phyloP scores from a whole-genome alignment of 2,113 vertebrate genomes.

The cattle (Bos taurus) region DNA sequence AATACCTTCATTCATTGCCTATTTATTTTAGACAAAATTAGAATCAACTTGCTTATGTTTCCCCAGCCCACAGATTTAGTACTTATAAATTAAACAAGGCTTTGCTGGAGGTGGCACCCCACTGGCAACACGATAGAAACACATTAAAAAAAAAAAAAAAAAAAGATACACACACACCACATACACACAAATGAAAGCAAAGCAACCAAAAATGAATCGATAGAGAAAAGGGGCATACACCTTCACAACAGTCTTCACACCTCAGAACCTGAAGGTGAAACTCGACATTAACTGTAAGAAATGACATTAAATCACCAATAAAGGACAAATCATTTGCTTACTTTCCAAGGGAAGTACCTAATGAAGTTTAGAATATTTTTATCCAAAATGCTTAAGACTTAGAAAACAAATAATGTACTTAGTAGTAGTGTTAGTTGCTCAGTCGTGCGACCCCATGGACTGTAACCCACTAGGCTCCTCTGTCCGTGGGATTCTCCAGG shows the following conservation, averaged over 20 bases:
- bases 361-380: not conserved
- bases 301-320: not conserved
- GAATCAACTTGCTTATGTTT: not conserved
- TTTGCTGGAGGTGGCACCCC: not conserved
- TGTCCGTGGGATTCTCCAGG: not conserved
- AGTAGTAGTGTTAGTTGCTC: not conserved
- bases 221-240: not conserved
- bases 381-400: not conserved
- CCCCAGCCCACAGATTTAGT: not conserved
- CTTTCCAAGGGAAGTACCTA: not conserved
- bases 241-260: not conserved
- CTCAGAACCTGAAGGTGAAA: not conserved
- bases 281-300: not conserved
- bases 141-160: not conserved
- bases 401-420: not conserved
- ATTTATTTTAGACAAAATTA: slow-evolving; percentile 19
- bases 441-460: not conserved
- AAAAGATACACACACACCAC: not conserved
- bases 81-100: not conserved
- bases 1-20: not conserved
- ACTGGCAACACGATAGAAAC: not conserved
- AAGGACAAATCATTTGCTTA: not conserved
- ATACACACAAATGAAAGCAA: not conserved
- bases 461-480: not conserved
- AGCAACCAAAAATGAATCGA: not conserved